Conservation (phyloP, 2,888 invertebrate species). For the Andrena fulva region DNA sequence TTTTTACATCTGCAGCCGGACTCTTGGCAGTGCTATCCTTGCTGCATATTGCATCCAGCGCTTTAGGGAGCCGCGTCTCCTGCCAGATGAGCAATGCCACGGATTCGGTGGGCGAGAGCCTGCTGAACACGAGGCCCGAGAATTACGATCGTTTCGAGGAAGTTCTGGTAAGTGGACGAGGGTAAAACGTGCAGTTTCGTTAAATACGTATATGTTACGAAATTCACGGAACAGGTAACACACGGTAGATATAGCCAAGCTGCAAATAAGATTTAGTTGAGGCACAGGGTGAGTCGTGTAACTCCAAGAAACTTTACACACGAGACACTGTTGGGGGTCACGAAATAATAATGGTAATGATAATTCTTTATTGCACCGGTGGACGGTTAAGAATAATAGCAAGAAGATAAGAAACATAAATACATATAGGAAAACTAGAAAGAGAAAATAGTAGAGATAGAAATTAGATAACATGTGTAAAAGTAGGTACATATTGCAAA, state of each 20-base stretch:
- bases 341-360: too few species aligned
- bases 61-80: constrained; percentile 69
- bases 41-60: constrained; percentile 76
- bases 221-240: neutral
- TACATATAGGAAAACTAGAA: too few species aligned
- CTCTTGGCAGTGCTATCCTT: constrained; percentile 77
- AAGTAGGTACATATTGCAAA: too few species aligned
- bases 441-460: too few species aligned
- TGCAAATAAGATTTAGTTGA: neutral
- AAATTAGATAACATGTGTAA: too few species aligned
- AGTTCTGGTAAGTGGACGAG: constrained; percentile 75
- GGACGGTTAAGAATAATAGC: too few species aligned
- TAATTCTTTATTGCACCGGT: too few species aligned
- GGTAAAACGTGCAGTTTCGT: neutral
- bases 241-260: neutral
- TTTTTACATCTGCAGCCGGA: constrained; percentile 72
- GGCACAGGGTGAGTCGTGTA: too few species aligned
- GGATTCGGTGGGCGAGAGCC: constrained; percentile 80
- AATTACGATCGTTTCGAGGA: constrained; percentile 81
- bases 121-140: constrained; percentile 77
- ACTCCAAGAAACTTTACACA: too few species aligned
- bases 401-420: too few species aligned
- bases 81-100: constrained; percentile 65
- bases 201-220: neutral
- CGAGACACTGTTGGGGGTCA: too few species aligned